Evolutionary conservation across 2,113 vertebrate genomes (phyloP), one percentile per base, ranked within the genome.

Genomic region (Girardinichthys multiradiatus): DNA sequence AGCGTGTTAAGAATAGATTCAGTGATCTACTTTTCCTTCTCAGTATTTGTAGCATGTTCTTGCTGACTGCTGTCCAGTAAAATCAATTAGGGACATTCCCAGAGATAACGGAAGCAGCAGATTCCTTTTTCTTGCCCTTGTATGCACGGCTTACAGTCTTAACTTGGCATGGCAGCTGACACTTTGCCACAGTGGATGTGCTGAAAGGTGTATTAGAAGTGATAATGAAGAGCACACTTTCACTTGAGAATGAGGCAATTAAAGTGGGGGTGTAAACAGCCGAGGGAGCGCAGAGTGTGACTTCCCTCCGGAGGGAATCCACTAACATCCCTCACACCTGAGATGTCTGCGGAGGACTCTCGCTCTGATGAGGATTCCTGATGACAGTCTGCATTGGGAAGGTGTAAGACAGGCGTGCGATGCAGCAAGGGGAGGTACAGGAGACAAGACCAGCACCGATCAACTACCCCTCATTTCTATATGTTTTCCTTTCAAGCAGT

Each of bases 211-310:
- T 72, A 90, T 92, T 93, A 92, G 85, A 86, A 76, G 89, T 89
- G 93, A 89, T 93, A 94, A 94, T 94, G 91, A 92, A 92, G 83
- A 91, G 87, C 86, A 88, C 91, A 83, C 88, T 92, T 85, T 77
- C 77, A 90, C 87, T 89, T 66, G 85, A 91, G 74, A 86, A 76
- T 48, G 68, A 91, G 80, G 89, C 88, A 92, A 91, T 92, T 94
- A 91, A 90, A 86, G 84, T 30, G 26, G 69, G 70, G 84, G 90
- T 90, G 90, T 88, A 89, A 93, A 92, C 74, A 68, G 74, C 73
- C 72, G 85, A 90, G 79, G 81, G 85, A 86, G 58, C 77, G 62
- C 70, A 8, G 81, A 76, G 89, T 91, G 90, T 86, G 90, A 92
- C 79, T 86, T 73, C 72, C 26, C 75, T 87, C 85, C 82, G 67